Evolutionary conservation across 53 echinoderm and acorn worm species (phyloP).

Genomic region (Echinometra lucunter): DNA sequence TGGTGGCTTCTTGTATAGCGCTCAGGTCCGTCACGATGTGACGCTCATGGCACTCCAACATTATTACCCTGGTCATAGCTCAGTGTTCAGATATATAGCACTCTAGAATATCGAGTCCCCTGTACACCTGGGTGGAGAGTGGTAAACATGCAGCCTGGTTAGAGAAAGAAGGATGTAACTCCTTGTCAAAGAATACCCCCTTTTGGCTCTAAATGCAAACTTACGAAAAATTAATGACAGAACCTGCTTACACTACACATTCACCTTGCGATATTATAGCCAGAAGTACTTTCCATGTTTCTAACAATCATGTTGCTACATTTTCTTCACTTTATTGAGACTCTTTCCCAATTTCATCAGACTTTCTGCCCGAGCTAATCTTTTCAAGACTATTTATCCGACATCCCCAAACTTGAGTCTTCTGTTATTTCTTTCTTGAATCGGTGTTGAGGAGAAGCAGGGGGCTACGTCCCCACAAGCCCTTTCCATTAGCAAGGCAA

Average conservation of each 20-base stretch:
- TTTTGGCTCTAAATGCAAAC: no score
- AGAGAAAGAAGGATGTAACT: no score
- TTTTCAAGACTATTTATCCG: background rate
- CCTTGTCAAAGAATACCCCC: no score
- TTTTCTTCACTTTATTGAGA: background rate
- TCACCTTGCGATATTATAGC: background rate
- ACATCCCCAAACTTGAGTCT: background rate
- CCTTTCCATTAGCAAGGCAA: conserved; percentile 71
- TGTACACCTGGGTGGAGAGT: no score
- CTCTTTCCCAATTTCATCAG: background rate
- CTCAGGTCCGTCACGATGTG: no score
- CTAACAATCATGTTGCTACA: conserved; percentile 20
- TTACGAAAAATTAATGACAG: background rate
- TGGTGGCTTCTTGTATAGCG: no score
- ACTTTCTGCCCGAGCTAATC: conserved; percentile 18
- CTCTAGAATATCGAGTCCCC: no score
- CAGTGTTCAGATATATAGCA: no score
- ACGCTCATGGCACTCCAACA: no score
- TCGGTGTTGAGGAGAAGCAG: background rate
- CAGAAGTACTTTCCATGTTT: conserved; percentile 29
- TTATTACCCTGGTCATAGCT: no score
- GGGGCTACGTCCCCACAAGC: conserved; percentile 58
- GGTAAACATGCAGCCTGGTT: no score
- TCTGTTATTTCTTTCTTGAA: background rate
- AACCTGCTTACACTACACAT: background rate